phyloP scores from a whole-genome alignment of 2,797 vertebrate species.

The Enteromius afrohamiltoni region DNA sequence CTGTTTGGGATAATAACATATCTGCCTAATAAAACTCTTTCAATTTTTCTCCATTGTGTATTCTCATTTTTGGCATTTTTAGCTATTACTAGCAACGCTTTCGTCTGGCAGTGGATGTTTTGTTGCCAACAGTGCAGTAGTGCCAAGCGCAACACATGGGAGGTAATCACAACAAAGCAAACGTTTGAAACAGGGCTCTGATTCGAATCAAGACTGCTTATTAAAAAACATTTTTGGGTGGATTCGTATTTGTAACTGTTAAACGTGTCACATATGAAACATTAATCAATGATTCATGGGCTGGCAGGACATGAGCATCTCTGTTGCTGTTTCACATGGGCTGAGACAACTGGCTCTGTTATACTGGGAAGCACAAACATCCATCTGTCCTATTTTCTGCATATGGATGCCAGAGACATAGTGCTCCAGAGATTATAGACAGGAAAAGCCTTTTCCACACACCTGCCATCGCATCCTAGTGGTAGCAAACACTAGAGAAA shows the following conservation, averaged over 20 bases:
- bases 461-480: slow-evolving; percentile 15
- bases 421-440: slow-evolving; percentile 16
- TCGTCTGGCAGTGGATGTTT: slow-evolving; percentile 25
- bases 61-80: slow-evolving; percentile 15
- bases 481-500: slow-evolving; percentile 13
- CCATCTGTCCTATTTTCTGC: slow-evolving; percentile 58
- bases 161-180: slow-evolving; percentile 38
- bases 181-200: slow-evolving; percentile 12
- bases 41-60: not conserved
- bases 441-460: slow-evolving; percentile 53
- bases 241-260: slow-evolving; percentile 35
- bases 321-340: slow-evolving; percentile 37
- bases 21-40: slow-evolving; percentile 3
- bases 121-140: slow-evolving; percentile 6
- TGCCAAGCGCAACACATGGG: slow-evolving; percentile 48
- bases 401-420: slow-evolving; percentile 48
- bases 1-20: slow-evolving; percentile 26
- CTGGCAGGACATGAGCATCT: slow-evolving; percentile 43
- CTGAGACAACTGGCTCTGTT: slow-evolving; percentile 50
- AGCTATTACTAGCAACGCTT: slow-evolving; percentile 23
- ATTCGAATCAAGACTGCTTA: slow-evolving; percentile 7
- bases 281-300: slow-evolving; percentile 38
- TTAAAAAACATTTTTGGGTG: not conserved
- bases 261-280: slow-evolving; percentile 12
- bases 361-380: slow-evolving; percentile 34